phyloP scores from a whole-genome alignment of 2,797 vertebrate species.

The Helarctos malayanus region DNA sequence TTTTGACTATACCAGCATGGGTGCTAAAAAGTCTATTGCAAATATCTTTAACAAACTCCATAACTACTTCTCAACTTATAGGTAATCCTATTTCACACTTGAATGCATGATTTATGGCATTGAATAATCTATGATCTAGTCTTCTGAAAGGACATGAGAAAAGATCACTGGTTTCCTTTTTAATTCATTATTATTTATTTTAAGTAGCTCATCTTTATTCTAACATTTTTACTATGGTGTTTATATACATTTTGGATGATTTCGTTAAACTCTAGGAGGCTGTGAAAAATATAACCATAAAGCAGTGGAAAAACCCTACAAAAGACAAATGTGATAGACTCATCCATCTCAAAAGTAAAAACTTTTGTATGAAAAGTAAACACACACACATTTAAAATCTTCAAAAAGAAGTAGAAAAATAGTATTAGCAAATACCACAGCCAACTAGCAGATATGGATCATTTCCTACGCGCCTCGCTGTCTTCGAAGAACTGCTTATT shows the following conservation, averaged over 20 bases:
- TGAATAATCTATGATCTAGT: slow-evolving; percentile 26
- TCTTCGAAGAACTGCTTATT: background rate
- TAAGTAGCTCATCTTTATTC: slow-evolving; percentile 11
- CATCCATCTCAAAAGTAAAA: slow-evolving; percentile 9
- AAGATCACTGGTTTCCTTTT: slow-evolving; percentile 54
- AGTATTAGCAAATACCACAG: background rate
- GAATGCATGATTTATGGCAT: slow-evolving; percentile 69
- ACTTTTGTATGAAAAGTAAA: slow-evolving; percentile 1
- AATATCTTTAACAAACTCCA: slow-evolving; percentile 71
- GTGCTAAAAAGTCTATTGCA: slow-evolving; percentile 70
- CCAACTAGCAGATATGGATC: background rate
- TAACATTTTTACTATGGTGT: slow-evolving; percentile 43
- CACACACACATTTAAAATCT: background rate
- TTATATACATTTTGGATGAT: background rate
- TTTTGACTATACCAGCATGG: slow-evolving; percentile 71
- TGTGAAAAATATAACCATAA: slow-evolving; percentile 7
- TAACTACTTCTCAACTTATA: slow-evolving; percentile 64
- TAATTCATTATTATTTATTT: slow-evolving; percentile 51
- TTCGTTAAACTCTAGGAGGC: background rate
- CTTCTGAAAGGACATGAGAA: slow-evolving; percentile 52
- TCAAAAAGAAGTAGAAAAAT: slow-evolving; percentile 31
- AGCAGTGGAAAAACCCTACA: background rate
- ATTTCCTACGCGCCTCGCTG: background rate
- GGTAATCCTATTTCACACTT: slow-evolving; percentile 71
- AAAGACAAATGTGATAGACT: background rate